Evolutionary conservation across 2,113 vertebrate genomes (phyloP).

Genomic region (human): GRCh38 chr5:164037501-164038000

Average conservation of each 20-base stretch:
- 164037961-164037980: conserved; percentile 77
- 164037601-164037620: background rate
- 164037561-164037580: background rate
- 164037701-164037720: background rate
- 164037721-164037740: background rate
- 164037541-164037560: background rate
- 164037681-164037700: background rate
- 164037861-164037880: conserved; percentile 10
- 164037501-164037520: background rate
- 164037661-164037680: background rate
- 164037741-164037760: background rate
- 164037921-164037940: conserved; percentile 71
- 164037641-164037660: background rate
- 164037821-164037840: background rate
- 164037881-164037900: conserved; percentile 50
- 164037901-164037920: conserved; percentile 47
- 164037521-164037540: background rate
- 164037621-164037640: background rate
- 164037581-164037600: background rate
- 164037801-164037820: background rate
- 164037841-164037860: conserved; percentile 41
- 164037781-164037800: background rate
- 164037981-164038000: conserved; percentile 82
- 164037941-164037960: conserved; percentile 75
- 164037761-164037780: background rate